A percentile compares a stretch with the other conserved stretches of the same genome.
These are phyloP conservation scores for Platycheirus rosarum DNA, from an alignment of 2,888 invertebrate species.

Conservation along the genomic window DNA sequence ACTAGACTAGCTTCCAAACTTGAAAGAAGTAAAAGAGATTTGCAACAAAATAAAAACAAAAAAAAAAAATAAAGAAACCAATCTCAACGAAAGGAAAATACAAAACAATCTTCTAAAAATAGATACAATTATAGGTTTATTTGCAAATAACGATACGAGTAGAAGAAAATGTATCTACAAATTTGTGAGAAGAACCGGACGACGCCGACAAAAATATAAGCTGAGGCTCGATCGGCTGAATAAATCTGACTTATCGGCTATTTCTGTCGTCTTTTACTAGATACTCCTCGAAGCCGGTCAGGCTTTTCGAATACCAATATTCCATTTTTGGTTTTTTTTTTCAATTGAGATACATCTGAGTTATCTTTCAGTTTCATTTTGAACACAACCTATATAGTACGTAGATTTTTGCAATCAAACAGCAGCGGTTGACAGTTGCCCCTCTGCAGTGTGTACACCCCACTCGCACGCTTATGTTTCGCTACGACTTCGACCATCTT, in stretches of 20 bases:
- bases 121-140: slow-evolving; percentile 45
- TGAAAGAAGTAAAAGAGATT: slow-evolving; percentile 28
- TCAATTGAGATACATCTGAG: slow-evolving; percentile 26
- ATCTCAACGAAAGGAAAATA: slow-evolving; percentile 40
- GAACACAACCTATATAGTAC: not conserved
- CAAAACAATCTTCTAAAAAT: slow-evolving; percentile 64
- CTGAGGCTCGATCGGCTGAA: slow-evolving; percentile 38
- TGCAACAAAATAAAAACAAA: slow-evolving; percentile 30
- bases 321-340: slow-evolving; percentile 30
- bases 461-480: slow-evolving; percentile 18
- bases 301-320: slow-evolving; percentile 37
- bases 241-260: slow-evolving; percentile 41
- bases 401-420: slow-evolving; percentile 31
- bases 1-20: not conserved
- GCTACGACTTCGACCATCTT: slow-evolving; percentile 55
- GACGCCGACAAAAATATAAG: too few relatives aligned
- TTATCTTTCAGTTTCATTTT: slow-evolving; percentile 41
- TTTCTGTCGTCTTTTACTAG: slow-evolving; percentile 35
- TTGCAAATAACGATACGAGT: slow-evolving; percentile 38
- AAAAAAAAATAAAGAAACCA: too few relatives aligned
- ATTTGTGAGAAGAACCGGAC: too few relatives aligned
- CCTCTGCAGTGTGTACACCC: slow-evolving; percentile 19
- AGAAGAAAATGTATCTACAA: slow-evolving; percentile 32
- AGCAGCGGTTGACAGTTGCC: slow-evolving; percentile 8
- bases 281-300: slow-evolving; percentile 51